Base-by-base conservation (phyloP, 2,113 vertebrate species). In the Leptocoma aspasia region DNA sequence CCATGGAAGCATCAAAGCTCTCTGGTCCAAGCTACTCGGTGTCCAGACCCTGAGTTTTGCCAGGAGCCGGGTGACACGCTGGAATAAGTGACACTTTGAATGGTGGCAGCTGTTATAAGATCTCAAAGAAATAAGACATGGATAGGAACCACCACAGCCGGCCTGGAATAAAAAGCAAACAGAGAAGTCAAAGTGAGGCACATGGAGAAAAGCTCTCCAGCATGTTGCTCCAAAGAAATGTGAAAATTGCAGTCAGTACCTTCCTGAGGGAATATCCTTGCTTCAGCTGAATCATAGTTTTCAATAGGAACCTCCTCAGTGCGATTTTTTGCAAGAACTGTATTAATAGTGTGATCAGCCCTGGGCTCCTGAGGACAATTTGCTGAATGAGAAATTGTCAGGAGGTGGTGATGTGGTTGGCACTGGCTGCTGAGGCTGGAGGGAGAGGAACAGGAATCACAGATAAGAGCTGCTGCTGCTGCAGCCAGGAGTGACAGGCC, bases 61-160 rank as follows among this genome's bases (percentile, higher is more conserved):
- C 81, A 78, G 90, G 47, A 83, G 37, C 59, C 0, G 0, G 27
- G 63, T 4, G 2, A 37, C 71, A 41, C 0, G 0, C 77, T 78
- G 81, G 72, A 81, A n/a, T 31, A 35, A 81, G 21, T 14, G 81
- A 89, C 57, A 11, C 56, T 78, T 59, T 5, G 41, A 26, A 33
- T n/a, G 17, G 8, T 70, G 31, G 26, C 2, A 1, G 66, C 31
- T 66, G 27, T 50, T 66, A 7, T 9, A 33, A 31, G 37, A 13
- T 64, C 53, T 77, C 50, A 63, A 11, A 71, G 76, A 78, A 50
- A 35, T 8, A 12, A 71, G 22, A 20, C 2, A 1, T 14, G 52
- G 80, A 65, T 87, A 24, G 35, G 83, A 82, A 78, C 47, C 26
- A 10, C 21, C 39, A 7, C 35, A 66, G 23, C 44, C 1, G 0